Evolutionary conservation across 2,888 invertebrate genomes (phyloP), one percentile per base, ranked within the genome.

Genomic region (Andrena trimmerana): DNA sequence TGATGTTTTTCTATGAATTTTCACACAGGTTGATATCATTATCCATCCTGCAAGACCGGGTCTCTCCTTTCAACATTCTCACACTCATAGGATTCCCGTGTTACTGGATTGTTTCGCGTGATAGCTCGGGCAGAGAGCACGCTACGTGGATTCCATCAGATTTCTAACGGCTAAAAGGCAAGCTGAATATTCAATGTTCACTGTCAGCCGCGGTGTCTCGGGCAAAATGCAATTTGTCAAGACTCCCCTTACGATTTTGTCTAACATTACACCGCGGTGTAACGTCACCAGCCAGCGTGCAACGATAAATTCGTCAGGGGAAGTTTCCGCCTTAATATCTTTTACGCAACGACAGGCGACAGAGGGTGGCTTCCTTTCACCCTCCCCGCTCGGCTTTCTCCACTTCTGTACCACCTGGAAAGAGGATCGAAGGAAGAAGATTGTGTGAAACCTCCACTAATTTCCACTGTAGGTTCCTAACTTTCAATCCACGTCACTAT

Each of bases 221-320:
- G 29, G 52, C 20, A 59, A 72, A 68, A 68, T 42, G 78, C 68
- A 72, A 78, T 59, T 78, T 72, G 72, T 60, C 78, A 78, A 57
- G 63, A 59, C 62, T 68, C 57, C 68, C 8, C 62, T 76, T 27
- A 57, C 52, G 48, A 66, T 78, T 67, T 71, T 50, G 63, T 68
- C 78, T 65, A 72, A 72, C 67, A 60, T 63, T 20, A 42, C 63
- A 24, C 68, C 36, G 8, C 54, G 20, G 42, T 42, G 24, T 31
- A 57, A 65, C n/a, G 65, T 24, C 65, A 57, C 65, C 31, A 7
- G 2, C 24, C 59, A 48, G 42, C 66, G 36, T 42, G 31, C 24
- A 72, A 24, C 71, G 63, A 72, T 57, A 78, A 72, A 78, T 78
- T 78, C 63, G 72, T 31, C 63, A 27, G 36, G 67, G 57, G 36